phyloP scores from a whole-genome alignment of 1,140 invertebrate genomes.

The Spodoptera frugiperda region DNA sequence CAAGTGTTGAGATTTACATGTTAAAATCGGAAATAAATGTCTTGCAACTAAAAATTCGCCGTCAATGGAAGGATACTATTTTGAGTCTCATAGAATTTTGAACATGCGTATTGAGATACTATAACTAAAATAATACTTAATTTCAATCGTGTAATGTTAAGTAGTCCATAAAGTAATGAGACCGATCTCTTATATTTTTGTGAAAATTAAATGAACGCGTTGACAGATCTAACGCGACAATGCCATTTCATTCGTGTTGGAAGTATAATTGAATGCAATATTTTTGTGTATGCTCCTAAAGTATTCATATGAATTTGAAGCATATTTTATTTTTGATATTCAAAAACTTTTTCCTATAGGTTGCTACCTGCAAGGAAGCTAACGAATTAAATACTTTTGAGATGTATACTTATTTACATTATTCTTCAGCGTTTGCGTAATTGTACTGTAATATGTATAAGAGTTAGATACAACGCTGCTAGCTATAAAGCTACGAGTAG shows the following conservation, averaged over 20 bases:
- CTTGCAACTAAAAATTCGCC: conserved; percentile 12
- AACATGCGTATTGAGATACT: conserved; percentile 44
- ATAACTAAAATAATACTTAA: conserved; percentile 38
- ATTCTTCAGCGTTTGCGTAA: conserved; percentile 68
- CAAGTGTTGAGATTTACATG: neutral
- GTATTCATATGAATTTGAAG: conserved; percentile 66
- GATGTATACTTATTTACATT: conserved; percentile 73
- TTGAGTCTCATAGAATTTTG: conserved; percentile 31
- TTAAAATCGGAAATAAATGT: neutral
- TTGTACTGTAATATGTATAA: conserved; percentile 60
- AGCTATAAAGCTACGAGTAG: conserved; percentile 27
- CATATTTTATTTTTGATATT: conserved; percentile 84
- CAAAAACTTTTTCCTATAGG: conserved; percentile 79
- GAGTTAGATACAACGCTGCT: conserved; percentile 48
- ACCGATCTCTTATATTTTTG: conserved; percentile 46
- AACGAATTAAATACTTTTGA: conserved; percentile 74
- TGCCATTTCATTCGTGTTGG: conserved; percentile 52
- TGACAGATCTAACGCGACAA: conserved; percentile 44
- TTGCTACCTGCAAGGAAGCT: conserved; percentile 76
- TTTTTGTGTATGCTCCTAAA: conserved; percentile 73
- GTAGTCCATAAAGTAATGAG: conserved; percentile 28
- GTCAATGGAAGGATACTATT: conserved; percentile 11
- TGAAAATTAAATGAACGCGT: conserved; percentile 16
- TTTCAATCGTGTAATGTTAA: conserved; percentile 4
- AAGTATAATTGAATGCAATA: conserved; percentile 60